These are phyloP conservation scores for Hyppa rectilinea DNA, from an alignment of 2,888 invertebrate species.

Conservation along the genomic window DNA sequence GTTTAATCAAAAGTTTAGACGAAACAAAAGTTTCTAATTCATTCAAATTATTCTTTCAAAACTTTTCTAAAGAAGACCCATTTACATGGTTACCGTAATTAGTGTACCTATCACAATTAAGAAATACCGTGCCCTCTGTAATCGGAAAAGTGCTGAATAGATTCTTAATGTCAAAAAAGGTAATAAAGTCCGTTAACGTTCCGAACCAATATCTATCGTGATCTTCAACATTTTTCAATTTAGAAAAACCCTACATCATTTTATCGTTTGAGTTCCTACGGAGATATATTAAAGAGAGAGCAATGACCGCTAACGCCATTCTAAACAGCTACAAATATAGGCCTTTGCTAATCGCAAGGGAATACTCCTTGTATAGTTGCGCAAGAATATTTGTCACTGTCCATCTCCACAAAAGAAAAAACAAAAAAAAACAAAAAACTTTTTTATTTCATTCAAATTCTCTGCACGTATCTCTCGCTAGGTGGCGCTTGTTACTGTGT, in stretches of 20 bases:
- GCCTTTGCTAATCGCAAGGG: background rate
- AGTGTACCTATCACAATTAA: constrained; percentile 14
- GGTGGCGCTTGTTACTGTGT: constrained; percentile 46
- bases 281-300: too few relatives aligned
- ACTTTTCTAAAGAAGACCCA: constrained; percentile 1
- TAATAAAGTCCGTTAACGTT: too few relatives aligned
- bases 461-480: constrained; percentile 42
- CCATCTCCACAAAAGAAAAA: background rate
- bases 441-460: constrained; percentile 29
- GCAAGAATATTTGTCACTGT: constrained; percentile 9
- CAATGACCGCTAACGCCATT: too few relatives aligned
- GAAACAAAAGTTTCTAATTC: constrained; percentile 12
- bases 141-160: background rate
- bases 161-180: background rate
- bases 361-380: background rate
- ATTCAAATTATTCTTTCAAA: constrained; percentile 4
- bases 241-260: too few relatives aligned
- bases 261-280: too few relatives aligned
- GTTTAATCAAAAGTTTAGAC: constrained; percentile 25
- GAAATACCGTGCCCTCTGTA: background rate
- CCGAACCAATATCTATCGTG: too few relatives aligned
- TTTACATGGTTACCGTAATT: constrained; percentile 12
- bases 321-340: too few relatives aligned
- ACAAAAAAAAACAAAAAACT: background rate
- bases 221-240: too few relatives aligned